Evolutionary conservation across 2,113 vertebrate species (phyloP), one percentile per base, ranked within the genome.

Genomic region (Dascyllus trimaculatus): DNA sequence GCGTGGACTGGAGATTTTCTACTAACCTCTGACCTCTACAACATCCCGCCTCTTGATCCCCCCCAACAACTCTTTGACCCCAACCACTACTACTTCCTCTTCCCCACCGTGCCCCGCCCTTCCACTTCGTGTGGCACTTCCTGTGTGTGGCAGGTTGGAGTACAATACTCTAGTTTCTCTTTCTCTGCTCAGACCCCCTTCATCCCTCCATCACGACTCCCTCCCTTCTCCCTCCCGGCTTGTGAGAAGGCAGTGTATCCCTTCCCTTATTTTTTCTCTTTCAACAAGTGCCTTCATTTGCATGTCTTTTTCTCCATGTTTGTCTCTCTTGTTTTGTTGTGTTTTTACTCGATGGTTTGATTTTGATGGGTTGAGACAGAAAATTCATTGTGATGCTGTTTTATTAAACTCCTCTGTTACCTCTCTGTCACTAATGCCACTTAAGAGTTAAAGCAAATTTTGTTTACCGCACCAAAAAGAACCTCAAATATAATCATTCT

Each of bases 1-100:
- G 85, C 93, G 94, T 76, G 94, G 95, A 93, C 93, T 95, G 93
- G 95, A 95, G 94, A 94, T 95, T 93, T 95, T 95, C 95, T 95
- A 95, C 95, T 95, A 95, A 95, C 95, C 89, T 74, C 90, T 86
- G 89, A 89, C 73, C 80, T 89, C 92, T 84, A 88, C 92, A 88
- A 85, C 91, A 81, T 86, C 84, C 80, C 83, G 58, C 84, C 85
- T 92, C 87, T 92, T 85, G 71, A 89, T 70, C 82, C 66, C 62
- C 29, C 61, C 84, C 87, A 84, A 88, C 92, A 85, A 77, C 88
- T 89, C 81, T 92, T 85, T 88, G 85, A 90, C 63, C 82, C 84
- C 77, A 78, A 82, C 85, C 78, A 68, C 89, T 78, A 84, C 91
- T 89, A 73, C 91, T 86, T 85, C 91, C 84, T 91, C 85, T 80